phyloP scores from a whole-genome alignment of 2,888 invertebrate species.

The Anodontia alba region DNA sequence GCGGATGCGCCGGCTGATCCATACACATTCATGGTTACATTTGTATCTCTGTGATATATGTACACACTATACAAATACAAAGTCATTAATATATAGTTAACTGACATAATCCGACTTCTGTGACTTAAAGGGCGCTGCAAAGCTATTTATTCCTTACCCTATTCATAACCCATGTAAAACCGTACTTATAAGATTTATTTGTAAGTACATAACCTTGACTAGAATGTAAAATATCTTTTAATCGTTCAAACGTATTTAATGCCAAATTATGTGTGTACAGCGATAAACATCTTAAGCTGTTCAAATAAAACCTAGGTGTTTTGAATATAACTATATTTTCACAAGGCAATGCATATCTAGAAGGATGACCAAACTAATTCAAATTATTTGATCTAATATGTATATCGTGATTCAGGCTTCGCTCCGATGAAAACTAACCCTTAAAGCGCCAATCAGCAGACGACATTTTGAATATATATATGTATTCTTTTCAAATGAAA shows the following conservation, averaged over 20 bases:
- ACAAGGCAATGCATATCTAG: not conserved
- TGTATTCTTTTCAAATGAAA: no score
- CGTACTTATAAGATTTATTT: not conserved
- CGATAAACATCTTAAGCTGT: constrained; percentile 3
- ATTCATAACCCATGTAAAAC: not conserved
- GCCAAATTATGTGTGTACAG: not conserved
- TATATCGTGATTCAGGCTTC: not conserved
- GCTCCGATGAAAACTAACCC: constrained; percentile 14
- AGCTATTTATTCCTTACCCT: not conserved
- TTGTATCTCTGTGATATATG: no score
- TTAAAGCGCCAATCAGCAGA: no score
- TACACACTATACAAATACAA: no score
- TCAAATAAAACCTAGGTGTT: not conserved
- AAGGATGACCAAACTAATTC: not conserved
- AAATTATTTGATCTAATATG: not conserved
- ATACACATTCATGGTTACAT: no score
- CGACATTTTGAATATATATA: no score
- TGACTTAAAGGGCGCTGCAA: not conserved
- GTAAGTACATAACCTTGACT: not conserved
- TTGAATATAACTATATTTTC: constrained; percentile 7
- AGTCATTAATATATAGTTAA: no score
- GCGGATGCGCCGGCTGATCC: no score
- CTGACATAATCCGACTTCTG: no score
- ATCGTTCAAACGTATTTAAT: constrained; percentile 11
- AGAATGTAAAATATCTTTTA: not conserved